Evolutionary conservation across 2,113 vertebrate species (phyloP).

Genomic region (Anolis sagrei): DNA sequence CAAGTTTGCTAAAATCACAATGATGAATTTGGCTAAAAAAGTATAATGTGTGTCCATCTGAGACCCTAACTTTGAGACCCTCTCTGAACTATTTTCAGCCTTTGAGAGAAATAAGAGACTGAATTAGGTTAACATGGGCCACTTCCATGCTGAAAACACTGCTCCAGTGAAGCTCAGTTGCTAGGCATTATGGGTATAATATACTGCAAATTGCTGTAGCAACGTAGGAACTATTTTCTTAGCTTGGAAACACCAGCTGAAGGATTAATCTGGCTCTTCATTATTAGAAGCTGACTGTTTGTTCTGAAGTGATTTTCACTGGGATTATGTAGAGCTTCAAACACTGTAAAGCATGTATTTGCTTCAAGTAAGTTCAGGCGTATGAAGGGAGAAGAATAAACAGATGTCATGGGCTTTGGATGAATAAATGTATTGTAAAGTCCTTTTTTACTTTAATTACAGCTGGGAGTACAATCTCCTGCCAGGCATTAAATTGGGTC

Average conservation of each 20-base stretch:
- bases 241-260: conserved; percentile 38
- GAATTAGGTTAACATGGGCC: conserved; percentile 55
- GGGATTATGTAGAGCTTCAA: conserved; percentile 32
- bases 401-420: conserved; percentile 51
- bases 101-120: conserved; percentile 46
- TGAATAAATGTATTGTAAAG: conserved; percentile 54
- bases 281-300: conserved; percentile 40
- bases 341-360: conserved; percentile 7
- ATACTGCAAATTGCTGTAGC: background rate
- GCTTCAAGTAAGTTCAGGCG: conserved; percentile 19
- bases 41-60: background rate
- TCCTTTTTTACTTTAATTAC: conserved; percentile 69
- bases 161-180: background rate
- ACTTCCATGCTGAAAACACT: conserved; percentile 23
- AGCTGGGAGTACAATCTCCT: conserved; percentile 66
- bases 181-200: background rate
- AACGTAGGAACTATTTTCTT: conserved; percentile 21
- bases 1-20: background rate
- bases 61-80: background rate
- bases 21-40: background rate
- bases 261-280: conserved; percentile 41
- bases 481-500: conserved; percentile 76
- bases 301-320: conserved; percentile 35
- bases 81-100: conserved; percentile 33
- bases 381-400: conserved; percentile 44